Base-by-base conservation (phyloP, 2,888 invertebrate species). In the Panzeria rudis region DNA sequence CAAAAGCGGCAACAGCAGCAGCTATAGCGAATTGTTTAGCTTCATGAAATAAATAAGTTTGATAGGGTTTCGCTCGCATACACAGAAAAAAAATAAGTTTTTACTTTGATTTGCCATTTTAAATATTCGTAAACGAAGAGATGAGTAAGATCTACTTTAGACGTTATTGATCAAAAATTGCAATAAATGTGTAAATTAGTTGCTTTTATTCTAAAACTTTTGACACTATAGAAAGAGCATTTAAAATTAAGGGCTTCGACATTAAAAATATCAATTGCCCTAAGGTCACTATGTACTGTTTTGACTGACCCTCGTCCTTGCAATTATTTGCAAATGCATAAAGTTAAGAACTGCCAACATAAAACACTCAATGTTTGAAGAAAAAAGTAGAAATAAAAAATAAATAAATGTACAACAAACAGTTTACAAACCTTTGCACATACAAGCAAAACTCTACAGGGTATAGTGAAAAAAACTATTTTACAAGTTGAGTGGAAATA, bases 261-360 rank as follows among this genome's bases (percentile, higher is more conserved):
- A n/a, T n/a, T n/a, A n/a, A n/a, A n/a, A n/a, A n/a, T n/a, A n/a
- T n/a, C n/a, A n/a, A n/a, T n/a, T n/a, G n/a, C n/a, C n/a, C 5
- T 29, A 29, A 29, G 5, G 5, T 29, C 29, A 29, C 29, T 4
- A 29, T 4, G 5, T 7, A 35, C 11, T 11, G 35, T 35, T 73
- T 69, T 50, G n/a, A 15, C 17, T 77, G 50, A 47, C 8, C 9
- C 0, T 15, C 20, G 38, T 29, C 78, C 68, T 78, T 82, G 69
- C 9, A 71, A 79, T 75, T 75, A 23, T 79, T 71, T 75, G 78
- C 32, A 23, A 79, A 78, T 66, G 75, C 85, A 85, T 85, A 85
- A 85, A 85, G 78, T 82, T 75, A 79, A 82, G 66, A 82, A 79
- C 75, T 85, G 85, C 85, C 82, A 85, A 82, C 85, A 85, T 85